A percentile compares a stretch with the other conserved stretches of the same genome.
phyloP scores from a whole-genome alignment of 2,113 vertebrate species.

The Sinocyclocheilus maitianheensis region DNA sequence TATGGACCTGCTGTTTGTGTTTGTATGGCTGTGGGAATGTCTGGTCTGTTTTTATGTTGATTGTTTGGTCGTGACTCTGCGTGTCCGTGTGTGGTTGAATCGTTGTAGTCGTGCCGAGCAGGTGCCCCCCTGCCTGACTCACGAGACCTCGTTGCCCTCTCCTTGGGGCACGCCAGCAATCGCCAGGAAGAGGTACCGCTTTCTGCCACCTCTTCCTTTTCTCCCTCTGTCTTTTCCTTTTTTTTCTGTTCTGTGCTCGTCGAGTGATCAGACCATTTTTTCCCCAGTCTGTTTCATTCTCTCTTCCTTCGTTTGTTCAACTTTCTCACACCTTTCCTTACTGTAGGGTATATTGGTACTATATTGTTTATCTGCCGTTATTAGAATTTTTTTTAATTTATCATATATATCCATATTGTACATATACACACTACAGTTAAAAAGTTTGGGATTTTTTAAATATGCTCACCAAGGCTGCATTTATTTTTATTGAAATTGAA shows the following conservation, averaged over 20 bases:
- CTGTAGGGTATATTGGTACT: too few species aligned
- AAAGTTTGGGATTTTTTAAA: too few species aligned
- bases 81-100: conserved; percentile 61
- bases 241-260: conserved; percentile 31
- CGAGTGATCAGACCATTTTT: background rate
- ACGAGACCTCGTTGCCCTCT: conserved; percentile 98
- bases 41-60: background rate
- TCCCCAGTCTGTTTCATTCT: background rate
- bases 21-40: conserved; percentile 32
- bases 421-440: too few species aligned
- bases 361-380: too few species aligned
- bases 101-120: conserved; percentile 95
- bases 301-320: background rate
- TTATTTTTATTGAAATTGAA: too few species aligned
- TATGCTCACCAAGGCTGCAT: too few species aligned
- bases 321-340: background rate
- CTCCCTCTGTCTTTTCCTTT: too few species aligned
- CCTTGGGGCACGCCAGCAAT: conserved; percentile 98
- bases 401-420: too few species aligned
- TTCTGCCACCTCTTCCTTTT: conserved; percentile 58
- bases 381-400: too few species aligned
- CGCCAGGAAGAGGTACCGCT: conserved; percentile 97
- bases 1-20: conserved; percentile 31
- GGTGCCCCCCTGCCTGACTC: conserved; percentile 97
- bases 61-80: conserved; percentile 59